Base-by-base conservation (phyloP, 1,140 invertebrate species). In the Drosophila tani region DNA sequence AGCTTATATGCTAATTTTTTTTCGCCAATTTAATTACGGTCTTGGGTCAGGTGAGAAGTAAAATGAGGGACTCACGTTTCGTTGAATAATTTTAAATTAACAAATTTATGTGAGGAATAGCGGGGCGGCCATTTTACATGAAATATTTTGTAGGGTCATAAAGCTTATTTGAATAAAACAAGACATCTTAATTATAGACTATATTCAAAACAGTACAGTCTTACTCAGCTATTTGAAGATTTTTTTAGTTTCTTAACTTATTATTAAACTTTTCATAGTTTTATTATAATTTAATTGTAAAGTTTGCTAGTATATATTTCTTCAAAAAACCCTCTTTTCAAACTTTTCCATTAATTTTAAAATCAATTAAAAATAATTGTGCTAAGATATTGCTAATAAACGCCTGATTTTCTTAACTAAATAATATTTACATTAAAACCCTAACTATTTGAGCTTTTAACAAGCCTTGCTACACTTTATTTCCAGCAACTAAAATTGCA, bases 1-100 rank as follows among this genome's bases (percentile, higher is more conserved):
- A 71, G 66, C 67, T 71, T 73, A 71, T 43, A 73, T 55, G 71
- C 69, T 55, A 75, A 75, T 49, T 47, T 74, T 53, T 53, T 32
- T 27, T 64, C 15, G 24, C 21, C 58, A 64, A 74, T 75, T 75
- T 75, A 75, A 75, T 75, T 75, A 75, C 27, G 57, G 58, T 46
- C 32, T 19, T 71, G 47, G n/a, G 49, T 29, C 32, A 55, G 35
- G 56, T 74, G 49, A 45, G 32, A 60, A 51, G 17, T 12, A 51
- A 59, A 17, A 45, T 41, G 40, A 6, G 17, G 35, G 15, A 40
- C 2, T 27, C 46, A 24, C 70, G 32, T 57, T 57, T 41, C 40
- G 35, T 15, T n/a, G 8, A 49, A 68, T 15, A 21, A 59, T 29
- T 66, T 35, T 43, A 45, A 67, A 35, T 45, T 32, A 43, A 50